These are phyloP conservation scores for Resseliella maxima DNA, from an alignment of 2,888 invertebrate genomes.

Conservation along the genomic window DNA sequence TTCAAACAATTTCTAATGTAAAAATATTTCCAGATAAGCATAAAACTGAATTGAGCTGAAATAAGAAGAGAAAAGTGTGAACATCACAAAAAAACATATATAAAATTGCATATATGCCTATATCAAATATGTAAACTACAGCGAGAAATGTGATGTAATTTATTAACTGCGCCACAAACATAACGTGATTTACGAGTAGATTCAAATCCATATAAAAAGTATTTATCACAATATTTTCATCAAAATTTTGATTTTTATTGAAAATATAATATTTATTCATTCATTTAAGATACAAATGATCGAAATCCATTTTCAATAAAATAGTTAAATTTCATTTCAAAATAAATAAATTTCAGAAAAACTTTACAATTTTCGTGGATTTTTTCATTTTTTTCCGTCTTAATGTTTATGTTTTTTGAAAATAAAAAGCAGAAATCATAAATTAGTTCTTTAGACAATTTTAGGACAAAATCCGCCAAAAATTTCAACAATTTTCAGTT, in stretches of 20 bases:
- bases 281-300: background rate
- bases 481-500: background rate
- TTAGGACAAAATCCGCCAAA: background rate
- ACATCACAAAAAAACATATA: background rate
- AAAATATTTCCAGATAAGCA: too few species aligned
- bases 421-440: background rate
- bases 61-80: too few species aligned
- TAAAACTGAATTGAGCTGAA: too few species aligned
- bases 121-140: background rate
- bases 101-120: background rate
- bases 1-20: too few species aligned
- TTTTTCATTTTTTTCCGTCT: background rate
- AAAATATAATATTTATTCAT: background rate
- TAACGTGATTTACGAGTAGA: background rate
- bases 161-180: background rate
- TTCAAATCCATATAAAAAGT: background rate
- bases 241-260: background rate
- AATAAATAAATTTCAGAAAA: conserved; percentile 5
- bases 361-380: background rate
- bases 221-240: background rate
- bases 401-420: background rate
- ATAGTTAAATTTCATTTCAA: background rate
- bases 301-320: background rate
- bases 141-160: background rate
- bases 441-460: background rate